Evolutionary conservation across 2,113 vertebrate genomes (phyloP).

Genomic region (Ancistrus triradiatus): DNA sequence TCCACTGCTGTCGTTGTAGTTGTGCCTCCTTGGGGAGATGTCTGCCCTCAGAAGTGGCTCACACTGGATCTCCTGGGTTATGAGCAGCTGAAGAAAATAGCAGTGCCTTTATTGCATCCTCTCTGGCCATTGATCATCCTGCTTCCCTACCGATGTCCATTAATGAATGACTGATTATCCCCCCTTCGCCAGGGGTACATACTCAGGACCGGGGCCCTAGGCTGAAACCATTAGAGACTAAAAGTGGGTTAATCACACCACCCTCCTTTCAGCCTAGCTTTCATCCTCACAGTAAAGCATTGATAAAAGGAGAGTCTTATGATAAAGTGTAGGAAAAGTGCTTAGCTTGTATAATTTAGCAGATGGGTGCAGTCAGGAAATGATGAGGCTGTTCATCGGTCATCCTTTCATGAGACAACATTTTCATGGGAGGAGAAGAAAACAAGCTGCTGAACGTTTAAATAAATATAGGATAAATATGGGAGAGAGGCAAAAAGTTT

Average conservation of each 20-base stretch:
- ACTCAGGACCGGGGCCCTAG: slow-evolving; percentile 15
- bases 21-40: neutral
- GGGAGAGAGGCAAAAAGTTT: neutral
- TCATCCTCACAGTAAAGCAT: slow-evolving; percentile 4
- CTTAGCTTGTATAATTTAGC: slow-evolving; percentile 5
- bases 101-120: slow-evolving; percentile 23
- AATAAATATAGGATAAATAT: neutral
- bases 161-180: slow-evolving; percentile 30
- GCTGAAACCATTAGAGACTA: slow-evolving; percentile 34
- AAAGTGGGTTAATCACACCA: slow-evolving; percentile 15
- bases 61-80: slow-evolving; percentile 18
- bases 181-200: slow-evolving; percentile 1
- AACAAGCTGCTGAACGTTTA: neutral
- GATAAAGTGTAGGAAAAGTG: neutral
- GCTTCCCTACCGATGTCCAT: slow-evolving; percentile 27
- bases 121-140: slow-evolving; percentile 29
- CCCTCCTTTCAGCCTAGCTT: slow-evolving; percentile 20
- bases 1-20: neutral
- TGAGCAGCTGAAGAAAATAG: slow-evolving; percentile 26
- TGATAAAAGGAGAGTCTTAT: slow-evolving; percentile 5
- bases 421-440: neutral
- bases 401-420: neutral
- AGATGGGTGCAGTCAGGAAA: neutral
- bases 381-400: neutral
- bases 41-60: slow-evolving; percentile 2